phyloP scores from a whole-genome alignment of 2,888 invertebrate genomes.

The Trichogramma evanescens region DNA sequence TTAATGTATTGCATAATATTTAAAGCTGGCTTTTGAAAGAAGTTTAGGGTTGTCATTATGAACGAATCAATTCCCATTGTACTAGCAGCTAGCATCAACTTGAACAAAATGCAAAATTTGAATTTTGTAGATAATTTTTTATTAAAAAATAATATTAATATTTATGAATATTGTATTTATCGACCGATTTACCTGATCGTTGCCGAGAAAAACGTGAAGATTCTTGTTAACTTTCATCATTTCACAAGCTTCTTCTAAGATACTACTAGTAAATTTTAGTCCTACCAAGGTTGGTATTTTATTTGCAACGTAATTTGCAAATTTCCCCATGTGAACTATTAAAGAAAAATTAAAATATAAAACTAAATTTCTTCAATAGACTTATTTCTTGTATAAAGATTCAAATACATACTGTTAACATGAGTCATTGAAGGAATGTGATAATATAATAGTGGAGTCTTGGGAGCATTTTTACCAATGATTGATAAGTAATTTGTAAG shows the following conservation, averaged over 20 bases:
- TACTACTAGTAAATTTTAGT: constrained; percentile 73
- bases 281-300: constrained; percentile 70
- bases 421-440: constrained; percentile 45
- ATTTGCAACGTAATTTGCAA: constrained; percentile 56
- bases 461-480: constrained; percentile 66
- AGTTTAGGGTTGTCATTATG: constrained; percentile 64
- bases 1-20: constrained; percentile 54
- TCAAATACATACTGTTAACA: constrained; percentile 12
- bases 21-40: constrained; percentile 56
- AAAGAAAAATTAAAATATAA: constrained; percentile 21
- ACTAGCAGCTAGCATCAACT: constrained; percentile 63
- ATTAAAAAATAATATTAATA: neutral
- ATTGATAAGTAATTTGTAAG: constrained; percentile 61
- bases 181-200: constrained; percentile 55
- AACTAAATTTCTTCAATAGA: no score
- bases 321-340: constrained; percentile 67
- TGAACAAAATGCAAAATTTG: constrained; percentile 12
- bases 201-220: constrained; percentile 60
- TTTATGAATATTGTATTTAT: constrained; percentile 2
- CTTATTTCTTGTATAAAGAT: no score
- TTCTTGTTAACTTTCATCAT: constrained; percentile 52
- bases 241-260: constrained; percentile 61
- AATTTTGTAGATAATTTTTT: neutral
- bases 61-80: constrained; percentile 65
- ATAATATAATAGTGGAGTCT: constrained; percentile 73